Conservation (phyloP, 1,140 invertebrate genomes). For the Ruditapes philippinarum region DNA sequence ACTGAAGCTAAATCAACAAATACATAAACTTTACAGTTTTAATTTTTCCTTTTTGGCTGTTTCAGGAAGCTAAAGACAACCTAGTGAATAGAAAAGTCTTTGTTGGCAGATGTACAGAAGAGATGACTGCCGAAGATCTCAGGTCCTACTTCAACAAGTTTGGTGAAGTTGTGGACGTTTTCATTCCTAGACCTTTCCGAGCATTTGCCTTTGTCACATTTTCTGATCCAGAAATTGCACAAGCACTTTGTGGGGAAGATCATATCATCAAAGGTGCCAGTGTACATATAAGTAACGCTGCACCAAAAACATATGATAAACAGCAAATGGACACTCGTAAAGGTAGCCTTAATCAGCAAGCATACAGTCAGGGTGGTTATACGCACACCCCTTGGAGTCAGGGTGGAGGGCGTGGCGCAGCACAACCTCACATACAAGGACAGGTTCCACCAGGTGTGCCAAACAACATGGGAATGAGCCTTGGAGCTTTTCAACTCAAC, state of each 20-base stretch:
- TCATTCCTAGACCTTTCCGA: constrained; percentile 88
- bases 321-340: constrained; percentile 73
- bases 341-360: constrained; percentile 66
- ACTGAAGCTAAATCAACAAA: too few relatives aligned
- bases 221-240: constrained; percentile 91
- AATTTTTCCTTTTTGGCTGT: too few relatives aligned
- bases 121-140: constrained; percentile 86
- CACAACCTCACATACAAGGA: constrained; percentile 72
- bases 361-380: constrained; percentile 65
- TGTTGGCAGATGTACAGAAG: constrained; percentile 87
- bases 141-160: constrained; percentile 86
- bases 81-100: constrained; percentile 87
- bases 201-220: constrained; percentile 88
- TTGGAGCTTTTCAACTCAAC: constrained; percentile 78
- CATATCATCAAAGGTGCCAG: constrained; percentile 98
- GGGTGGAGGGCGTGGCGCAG: constrained; percentile 70
- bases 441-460: constrained; percentile 73
- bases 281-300: constrained; percentile 98
- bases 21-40: too few relatives aligned
- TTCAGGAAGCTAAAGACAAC: constrained; percentile 82
- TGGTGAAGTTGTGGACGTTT: constrained; percentile 88
- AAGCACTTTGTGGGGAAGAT: constrained; percentile 97
- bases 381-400: constrained; percentile 75
- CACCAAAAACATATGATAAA: constrained; percentile 91
- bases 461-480: constrained; percentile 78